A percentile compares a stretch with the other conserved stretches of the same genome.
These are phyloP conservation scores for Cydia amplana DNA, from an alignment of 1,140 invertebrate species.

Conservation along the genomic window DNA sequence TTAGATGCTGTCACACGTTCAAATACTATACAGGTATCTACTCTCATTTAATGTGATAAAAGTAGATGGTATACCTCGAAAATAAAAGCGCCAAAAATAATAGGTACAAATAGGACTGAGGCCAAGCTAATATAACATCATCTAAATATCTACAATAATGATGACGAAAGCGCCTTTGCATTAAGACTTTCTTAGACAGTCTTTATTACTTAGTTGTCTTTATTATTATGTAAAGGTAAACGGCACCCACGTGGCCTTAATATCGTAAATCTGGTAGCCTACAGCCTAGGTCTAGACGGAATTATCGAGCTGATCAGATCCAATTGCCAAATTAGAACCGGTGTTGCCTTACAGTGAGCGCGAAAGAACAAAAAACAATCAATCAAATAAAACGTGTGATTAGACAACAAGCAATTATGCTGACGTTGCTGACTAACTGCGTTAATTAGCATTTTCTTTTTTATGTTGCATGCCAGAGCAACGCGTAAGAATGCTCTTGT, in stretches of 20 bases:
- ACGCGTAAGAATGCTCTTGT: not conserved
- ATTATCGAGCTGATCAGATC: slow-evolving; percentile 46
- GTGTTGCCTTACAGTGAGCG: slow-evolving; percentile 34
- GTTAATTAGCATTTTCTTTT: not conserved
- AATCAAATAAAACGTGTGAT: slow-evolving; percentile 19
- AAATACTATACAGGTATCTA: no score
- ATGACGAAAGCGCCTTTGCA: not conserved
- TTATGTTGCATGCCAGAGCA: not conserved
- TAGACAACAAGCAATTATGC: not conserved
- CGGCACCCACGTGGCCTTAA: slow-evolving; percentile 66
- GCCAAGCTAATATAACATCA: not conserved
- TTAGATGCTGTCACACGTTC: not conserved
- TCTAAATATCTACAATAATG: not conserved
- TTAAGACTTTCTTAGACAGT: not conserved
- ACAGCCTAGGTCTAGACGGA: slow-evolving; percentile 49
- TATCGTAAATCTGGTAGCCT: slow-evolving; percentile 72
- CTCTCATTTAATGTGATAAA: no score
- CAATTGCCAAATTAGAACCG: slow-evolving; percentile 51
- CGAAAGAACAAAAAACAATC: not conserved
- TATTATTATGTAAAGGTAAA: slow-evolving; percentile 56
- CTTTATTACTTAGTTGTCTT: not conserved
- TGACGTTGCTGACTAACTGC: not conserved
- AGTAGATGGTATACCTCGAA: no score
- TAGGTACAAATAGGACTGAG: no score
- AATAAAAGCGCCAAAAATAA: no score